A percentile compares a stretch with the other conserved stretches of the same genome.
phyloP scores from a whole-genome alignment of 2,113 vertebrate species.

The Symphodus melops region DNA sequence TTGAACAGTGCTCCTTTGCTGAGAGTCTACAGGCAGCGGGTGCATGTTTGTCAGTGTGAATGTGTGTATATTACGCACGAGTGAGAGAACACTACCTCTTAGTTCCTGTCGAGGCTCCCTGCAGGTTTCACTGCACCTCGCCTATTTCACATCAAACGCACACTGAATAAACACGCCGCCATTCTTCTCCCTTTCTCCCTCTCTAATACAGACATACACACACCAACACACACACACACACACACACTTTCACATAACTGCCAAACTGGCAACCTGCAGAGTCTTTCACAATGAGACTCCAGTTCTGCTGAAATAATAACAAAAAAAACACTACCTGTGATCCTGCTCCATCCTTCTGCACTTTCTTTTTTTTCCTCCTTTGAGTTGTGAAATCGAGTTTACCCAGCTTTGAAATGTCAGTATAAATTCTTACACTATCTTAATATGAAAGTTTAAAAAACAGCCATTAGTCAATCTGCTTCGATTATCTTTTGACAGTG shows the following conservation, averaged over 20 bases:
- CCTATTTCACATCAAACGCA: constrained; percentile 44
- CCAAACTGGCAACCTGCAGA: constrained; percentile 23
- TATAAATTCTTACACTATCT: background rate
- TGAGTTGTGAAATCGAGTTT: constrained; percentile 44
- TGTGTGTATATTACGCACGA: background rate
- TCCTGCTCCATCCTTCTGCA: background rate
- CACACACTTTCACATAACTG: constrained; percentile 31
- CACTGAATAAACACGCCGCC: constrained; percentile 25
- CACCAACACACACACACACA: constrained; percentile 16
- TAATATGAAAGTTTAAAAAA: background rate
- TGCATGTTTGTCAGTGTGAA: background rate
- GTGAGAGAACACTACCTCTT: constrained; percentile 19
- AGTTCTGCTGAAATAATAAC: constrained; percentile 10
- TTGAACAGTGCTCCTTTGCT: background rate
- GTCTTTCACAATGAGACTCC: constrained; percentile 31
- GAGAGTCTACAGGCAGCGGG: background rate
- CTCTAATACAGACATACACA: background rate
- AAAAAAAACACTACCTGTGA: background rate
- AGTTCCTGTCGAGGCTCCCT: constrained; percentile 26
- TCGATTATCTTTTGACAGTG: too few species aligned
- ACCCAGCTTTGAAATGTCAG: constrained; percentile 15
- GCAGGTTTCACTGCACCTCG: constrained; percentile 42
- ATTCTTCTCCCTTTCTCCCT: background rate
- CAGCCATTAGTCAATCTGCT: too few species aligned
- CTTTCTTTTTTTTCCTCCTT: constrained; percentile 16